Evolutionary conservation across 2,797 vertebrate species (phyloP), one percentile per base, ranked within the genome.

Genomic region (Sphaeramia orbicularis): DNA sequence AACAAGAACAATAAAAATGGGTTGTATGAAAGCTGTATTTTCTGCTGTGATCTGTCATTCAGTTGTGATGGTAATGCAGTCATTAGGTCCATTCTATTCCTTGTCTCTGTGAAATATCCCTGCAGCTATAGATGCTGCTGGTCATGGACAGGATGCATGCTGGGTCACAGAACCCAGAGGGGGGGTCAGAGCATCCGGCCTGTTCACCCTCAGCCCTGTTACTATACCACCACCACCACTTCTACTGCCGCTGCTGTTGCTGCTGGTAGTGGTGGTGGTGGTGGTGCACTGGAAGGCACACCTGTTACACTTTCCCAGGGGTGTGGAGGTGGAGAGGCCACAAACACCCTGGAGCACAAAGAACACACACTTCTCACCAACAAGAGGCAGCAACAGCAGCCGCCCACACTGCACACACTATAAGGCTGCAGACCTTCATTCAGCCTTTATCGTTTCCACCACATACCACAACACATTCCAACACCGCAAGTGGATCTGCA

Each of bases 281-380:
- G n/a, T n/a, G n/a, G n/a, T n/a, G n/a, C n/a, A 90, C 88, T 89
- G 86, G 84, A 67, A 95, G 85, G 86, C 94, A 94, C 95, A 97
- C 96, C 95, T 96, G 96, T 96, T 96, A 92, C 93, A 94, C 93
- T 95, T 94, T 96, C 95, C 94, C 95, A 96, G 88, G 92, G 94
- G 88, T 91, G 81, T 61, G 73, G 89, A 92, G 93, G 88, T 88
- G 93, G 87, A 76, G 78, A 64, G 82, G 86, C 71, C 89, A 91
- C 92, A 87, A 86, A 94, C 93, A 93, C 92, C 94, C 91, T 93
- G 93, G 91, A 87, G 80, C 83, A 78, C 72, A 82, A 85, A 86
- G 43, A 67, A 68, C 57, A 71, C 65, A 58, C 65, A 43, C 48
- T 27, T 9, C 65, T 57, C 54, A 80, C 60, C 63, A 45, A 66